Evolutionary conservation across 1,140 invertebrate species (phyloP), one percentile per base, ranked within the genome.

Genomic region (Drosophila mayri): DNA sequence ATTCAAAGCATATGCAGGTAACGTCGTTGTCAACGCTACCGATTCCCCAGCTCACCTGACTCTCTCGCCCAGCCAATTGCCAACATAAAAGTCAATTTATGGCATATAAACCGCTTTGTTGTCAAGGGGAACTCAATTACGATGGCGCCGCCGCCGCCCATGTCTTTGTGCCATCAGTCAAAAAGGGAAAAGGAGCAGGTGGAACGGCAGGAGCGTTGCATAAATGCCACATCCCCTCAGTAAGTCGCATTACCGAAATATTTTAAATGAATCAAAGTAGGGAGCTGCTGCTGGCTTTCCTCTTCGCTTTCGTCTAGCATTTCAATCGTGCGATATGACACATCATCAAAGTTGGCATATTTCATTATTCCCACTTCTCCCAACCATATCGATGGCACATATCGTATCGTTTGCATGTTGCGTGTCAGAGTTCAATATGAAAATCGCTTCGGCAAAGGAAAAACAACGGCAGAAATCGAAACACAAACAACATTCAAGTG

Each of bases 341-440:
- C 83, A 86, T 86, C 83, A 87, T 86, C 84, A 86, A 88, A 83
- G 75, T 83, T 86, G 83, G 79, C 84, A 88, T 83, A 88, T 86
- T 86, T 86, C 83, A 86, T 86, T 88, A 87, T 76, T 37, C 60
- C 16, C 43, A 30, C 16, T 20, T 40, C 50, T 54, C 55, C 32
- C 11, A 16, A 11, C 55, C 54, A 54, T 30, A 37, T 58, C 71
- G 30, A 60, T 65, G 63, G 35, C 59, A 49, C 30, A 55, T 50
- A 76, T 66, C 82, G 83, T 57, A 64, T 68, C 43, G 79, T 52
- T 86, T 64, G 83, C 79, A 77, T 79, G 83, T 87, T 88, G 83
- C 83, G 83, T 86, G 84, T 79, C 83, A 79, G 71, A 76, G 83
- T 83, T 86, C 83, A 88, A 86, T 88, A 79, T 79, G 76, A 43